Conservation (phyloP, 2,113 vertebrate species). For the Oophaga pumilio region DNA sequence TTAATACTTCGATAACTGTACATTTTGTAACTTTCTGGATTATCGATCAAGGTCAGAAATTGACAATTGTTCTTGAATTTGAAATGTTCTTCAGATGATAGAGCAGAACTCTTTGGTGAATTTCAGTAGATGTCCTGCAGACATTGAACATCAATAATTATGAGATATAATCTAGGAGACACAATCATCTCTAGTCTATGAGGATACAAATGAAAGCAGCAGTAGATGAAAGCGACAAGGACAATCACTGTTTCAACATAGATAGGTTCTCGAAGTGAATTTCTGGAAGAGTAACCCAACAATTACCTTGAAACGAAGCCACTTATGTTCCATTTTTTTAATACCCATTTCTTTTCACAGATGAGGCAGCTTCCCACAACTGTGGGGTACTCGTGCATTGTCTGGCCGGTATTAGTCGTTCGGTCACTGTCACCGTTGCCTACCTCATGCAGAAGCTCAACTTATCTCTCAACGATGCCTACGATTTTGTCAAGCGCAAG, state of each 20-base stretch:
- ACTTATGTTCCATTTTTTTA: background rate
- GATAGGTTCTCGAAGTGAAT: background rate
- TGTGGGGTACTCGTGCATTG: constrained; percentile 87
- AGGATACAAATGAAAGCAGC: background rate
- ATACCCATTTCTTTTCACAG: constrained; percentile 62
- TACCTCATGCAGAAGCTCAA: constrained; percentile 90
- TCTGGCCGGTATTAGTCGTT: constrained; percentile 85
- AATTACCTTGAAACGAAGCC: background rate
- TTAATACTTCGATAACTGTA: background rate
- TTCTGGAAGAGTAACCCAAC: background rate
- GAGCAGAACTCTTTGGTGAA: background rate
- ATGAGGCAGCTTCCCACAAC: constrained; percentile 82
- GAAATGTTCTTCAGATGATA: background rate
- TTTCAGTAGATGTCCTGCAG: background rate
- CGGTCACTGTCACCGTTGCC: constrained; percentile 86
- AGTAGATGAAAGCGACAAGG: background rate
- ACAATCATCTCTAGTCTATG: background rate
- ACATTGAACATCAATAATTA: background rate
- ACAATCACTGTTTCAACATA: background rate
- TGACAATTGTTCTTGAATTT: background rate
- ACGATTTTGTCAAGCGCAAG: constrained; percentile 86
- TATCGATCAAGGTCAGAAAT: background rate
- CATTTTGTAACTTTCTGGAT: background rate
- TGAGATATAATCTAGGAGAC: background rate
- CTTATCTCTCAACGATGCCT: constrained; percentile 85